Base-by-base conservation (phyloP, 2,888 invertebrate species). In the Drosophila testacea region DNA sequence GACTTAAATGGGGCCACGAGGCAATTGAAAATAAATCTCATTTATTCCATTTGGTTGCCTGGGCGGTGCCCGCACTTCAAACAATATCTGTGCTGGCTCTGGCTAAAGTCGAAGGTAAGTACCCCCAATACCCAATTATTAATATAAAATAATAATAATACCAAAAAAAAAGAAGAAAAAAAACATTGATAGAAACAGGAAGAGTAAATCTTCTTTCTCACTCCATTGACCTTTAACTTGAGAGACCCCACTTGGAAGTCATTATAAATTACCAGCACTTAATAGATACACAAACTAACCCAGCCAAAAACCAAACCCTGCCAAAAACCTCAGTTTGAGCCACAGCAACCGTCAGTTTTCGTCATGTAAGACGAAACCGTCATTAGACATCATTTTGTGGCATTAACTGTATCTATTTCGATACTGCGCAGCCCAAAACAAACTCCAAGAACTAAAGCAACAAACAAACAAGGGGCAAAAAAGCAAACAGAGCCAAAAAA, bases 1-100 rank as follows among this genome's bases (percentile, higher is more conserved):
- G 98, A 36, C 94, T 98, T 66, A 98, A 98, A 93, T 99, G 98
- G 98, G 98, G 98, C 47, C 98, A 98, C 93, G 99, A 99, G 94
- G 98, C 98, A 39, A 98, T 99, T 90, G 98, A 98, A 93, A 97
- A 98, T 59, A 97, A 98, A 93, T 98, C 98, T 10, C 98, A 98
- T 93, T 98, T 98, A 93, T 99, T 99, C 93, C 99, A 99, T 94
- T 94, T 98, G 86, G 97, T 97, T 63, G 98, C 98, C n/a, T 99
- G 99, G 99, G 98, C 98, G 60, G 96, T 98, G 54, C 98, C 99
- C 55, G 98, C 98, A 62, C 94, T 98, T 66, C 97, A 98, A 93
- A 98, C 98, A 55, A 98, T 99, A 91, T 97, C 97, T 65, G 97
- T 98, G 86, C 94, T 98, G 75, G 98, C 98, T 5, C 96, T 98